Evolutionary conservation across 2,888 invertebrate species (phyloP), one percentile per base, ranked within the genome.

Genomic region (Diloba caeruleocephala): DNA sequence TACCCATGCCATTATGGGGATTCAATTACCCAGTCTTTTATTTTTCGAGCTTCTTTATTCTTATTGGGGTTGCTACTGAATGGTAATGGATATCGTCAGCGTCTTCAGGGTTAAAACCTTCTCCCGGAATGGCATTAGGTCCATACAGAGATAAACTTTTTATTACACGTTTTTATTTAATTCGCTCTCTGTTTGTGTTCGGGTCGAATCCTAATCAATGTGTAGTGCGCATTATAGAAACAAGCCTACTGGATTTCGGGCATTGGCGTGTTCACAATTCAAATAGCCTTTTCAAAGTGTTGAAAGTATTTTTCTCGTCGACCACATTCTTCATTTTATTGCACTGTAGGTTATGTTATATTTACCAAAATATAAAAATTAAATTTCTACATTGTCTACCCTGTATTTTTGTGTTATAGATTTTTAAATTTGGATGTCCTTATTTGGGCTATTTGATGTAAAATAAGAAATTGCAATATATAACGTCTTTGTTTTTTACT

Each of bases 21-120:
- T 88, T 88, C 89, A 87, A 91, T 90, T 88, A 90, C 87, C 82
- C 81, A 85, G 82, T 73, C 74, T 70, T 73, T 72, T 72, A 84
- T 87, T 86, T 86, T 84, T 76, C 76, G 82, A 82, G 81, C 72
- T 85, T 85, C 71, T 79, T 79, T 79, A 79, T 78, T 71, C 79
- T 72, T 84, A 82, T 79, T 73, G 72, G 72, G 75, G 69, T 72
- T 69, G 72, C 71, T 75, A 70, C 74, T 69, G 75, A 75, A 81
- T 78, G 74, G 79, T 81, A 76, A 75, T 79, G 73, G 77, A 76
- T 74, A 76, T 79, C 77, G 75, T 71, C 72, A 69, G 64, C 71
- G 72, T 71, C 71, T 76, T 61, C 63, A 70, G 74, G 77, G 74
- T 76, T 73, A 61, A 63, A 68, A 62, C 79, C 75, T 64, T 71